Percentiles rank a stretch among this genome's conserved stretches.
Evolutionary conservation across 2,888 invertebrate genomes (phyloP).

Genomic region (Synanthedon myopaeformis): DNA sequence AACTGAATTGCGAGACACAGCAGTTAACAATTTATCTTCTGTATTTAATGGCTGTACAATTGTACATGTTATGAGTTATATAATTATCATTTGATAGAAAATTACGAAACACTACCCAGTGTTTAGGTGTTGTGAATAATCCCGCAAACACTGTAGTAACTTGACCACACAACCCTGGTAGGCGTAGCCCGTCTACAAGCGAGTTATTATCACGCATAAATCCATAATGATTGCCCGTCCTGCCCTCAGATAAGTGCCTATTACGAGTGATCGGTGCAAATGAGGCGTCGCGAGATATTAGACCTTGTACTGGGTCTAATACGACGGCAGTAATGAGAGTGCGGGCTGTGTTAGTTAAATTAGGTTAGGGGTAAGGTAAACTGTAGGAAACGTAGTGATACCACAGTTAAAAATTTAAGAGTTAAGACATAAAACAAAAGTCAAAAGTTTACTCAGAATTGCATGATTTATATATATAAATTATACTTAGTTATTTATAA

Average conservation of each 20-base stretch:
- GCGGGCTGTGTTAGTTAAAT: not conserved
- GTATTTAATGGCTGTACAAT: too few species aligned
- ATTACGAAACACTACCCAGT: not conserved
- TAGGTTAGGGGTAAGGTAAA: not conserved
- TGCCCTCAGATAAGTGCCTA: slow-evolving; percentile 27
- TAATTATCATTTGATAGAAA: not conserved
- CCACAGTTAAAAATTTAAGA: too few species aligned
- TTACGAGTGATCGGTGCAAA: slow-evolving; percentile 42
- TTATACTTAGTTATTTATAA: too few species aligned
- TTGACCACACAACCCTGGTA: slow-evolving; percentile 10
- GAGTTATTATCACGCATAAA: slow-evolving; percentile 50
- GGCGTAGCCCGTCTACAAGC: slow-evolving; percentile 18
- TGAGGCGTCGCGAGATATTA: slow-evolving; percentile 34
- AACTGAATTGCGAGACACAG: too few species aligned
- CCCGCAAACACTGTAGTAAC: not conserved
- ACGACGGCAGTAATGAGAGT: slow-evolving; percentile 17
- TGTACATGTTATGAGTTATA: too few species aligned
- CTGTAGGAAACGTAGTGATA: not conserved
- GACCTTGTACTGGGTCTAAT: slow-evolving; percentile 25
- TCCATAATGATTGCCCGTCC: slow-evolving; percentile 45
- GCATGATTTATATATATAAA: too few species aligned
- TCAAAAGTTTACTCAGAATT: too few species aligned
- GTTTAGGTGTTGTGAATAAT: not conserved
- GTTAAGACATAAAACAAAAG: too few species aligned
- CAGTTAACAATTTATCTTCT: too few species aligned